phyloP scores from a whole-genome alignment of 2,113 vertebrate species.

The chimpanzee (Pan troglodytes) region NHGRI_mPanTro3-v2.1_pri NC_072411.2:64495501-64496000 shows the following conservation, averaged over 20 bases:
- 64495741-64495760: background rate
- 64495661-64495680: background rate
- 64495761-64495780: background rate
- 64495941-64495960: background rate
- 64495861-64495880: background rate
- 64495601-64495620: background rate
- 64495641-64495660: background rate
- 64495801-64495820: background rate
- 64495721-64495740: background rate
- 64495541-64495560: background rate
- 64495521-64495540: background rate
- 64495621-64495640: background rate
- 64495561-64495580: background rate
- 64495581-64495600: background rate
- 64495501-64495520: background rate
- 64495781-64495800: background rate
- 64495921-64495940: background rate
- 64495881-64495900: conserved; percentile 11
- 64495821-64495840: conserved; percentile 14
- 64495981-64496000: background rate
- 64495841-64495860: background rate
- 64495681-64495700: background rate
- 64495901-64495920: background rate
- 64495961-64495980: conserved; percentile 17
- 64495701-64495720: background rate